Base-by-base conservation (phyloP, 2,797 vertebrate species). In the Helicolenus hilgendorfi region DNA sequence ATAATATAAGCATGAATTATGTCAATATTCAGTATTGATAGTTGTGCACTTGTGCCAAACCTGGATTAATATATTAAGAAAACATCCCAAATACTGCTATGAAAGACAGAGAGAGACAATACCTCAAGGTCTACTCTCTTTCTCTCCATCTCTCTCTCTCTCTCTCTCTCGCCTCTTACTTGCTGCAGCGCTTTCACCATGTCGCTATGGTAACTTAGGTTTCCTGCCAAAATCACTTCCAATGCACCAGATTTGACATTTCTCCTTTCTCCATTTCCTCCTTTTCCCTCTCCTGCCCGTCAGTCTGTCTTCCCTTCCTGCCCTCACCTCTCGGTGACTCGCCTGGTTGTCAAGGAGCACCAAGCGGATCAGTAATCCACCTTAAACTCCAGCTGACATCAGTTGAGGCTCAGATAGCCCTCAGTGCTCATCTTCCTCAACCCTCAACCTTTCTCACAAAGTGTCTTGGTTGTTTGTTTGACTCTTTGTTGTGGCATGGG, bases 131-230 rank as follows among this genome's bases (percentile, higher is more conserved):
- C 88, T 91, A 53, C 75, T 80, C 79, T 60, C 24, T 45, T 35
- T 74, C 26, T 63, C 62, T 58, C 76, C 69, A 49, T 58, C 38
- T 72, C 22, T 60, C 60, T 55, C 76, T 72, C 56, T 65, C 2
- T 81, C 68, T 69, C 60, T 84, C 65, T 78, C 69, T 73, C 26
- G 18, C 38, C 77, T 80, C 65, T 79, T 73, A 70, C 81, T 93
- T 82, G 84, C 90, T 92, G 91, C 91, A 91, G 89, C 79, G 86
- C 88, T 94, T 96, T 94, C 70, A 84, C 89, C 64, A 77, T 84
- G 96, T 97, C 93, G 94, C 96, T 95, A 97, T 96, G 95, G 96
- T 90, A 96, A 97, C 96, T 92, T 91, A 58, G 78, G 89, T 87
- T 95, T 94, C 91, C 89, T 95, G 92, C 94, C 94, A 96, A 90